Evolutionary conservation across 2,113 vertebrate species (phyloP).

Genomic region (Egretta garzetta): DNA sequence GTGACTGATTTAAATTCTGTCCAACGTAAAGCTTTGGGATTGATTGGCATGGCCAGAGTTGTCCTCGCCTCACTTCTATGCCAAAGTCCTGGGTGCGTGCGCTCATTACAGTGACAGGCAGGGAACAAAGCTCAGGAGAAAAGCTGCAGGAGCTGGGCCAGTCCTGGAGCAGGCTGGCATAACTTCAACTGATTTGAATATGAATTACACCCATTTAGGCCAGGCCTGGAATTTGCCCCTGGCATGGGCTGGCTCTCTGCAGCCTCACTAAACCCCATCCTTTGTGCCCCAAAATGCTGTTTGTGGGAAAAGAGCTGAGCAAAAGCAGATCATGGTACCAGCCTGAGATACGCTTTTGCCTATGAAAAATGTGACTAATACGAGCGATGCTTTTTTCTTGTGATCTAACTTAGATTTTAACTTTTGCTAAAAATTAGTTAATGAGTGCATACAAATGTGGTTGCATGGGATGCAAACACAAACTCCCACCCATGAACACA

Average conservation of each 20-base stretch:
- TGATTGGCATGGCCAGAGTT: accelerated
- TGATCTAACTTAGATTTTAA: not conserved
- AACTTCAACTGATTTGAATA: constrained; percentile 46
- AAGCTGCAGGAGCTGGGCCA: not conserved
- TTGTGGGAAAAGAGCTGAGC: not conserved
- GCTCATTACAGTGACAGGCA: not conserved
- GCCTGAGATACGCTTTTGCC: not conserved
- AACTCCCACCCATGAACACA: not conserved
- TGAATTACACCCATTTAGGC: constrained; percentile 1
- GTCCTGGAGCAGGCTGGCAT: not conserved
- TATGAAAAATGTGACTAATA: not conserved
- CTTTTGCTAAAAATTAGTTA: not conserved
- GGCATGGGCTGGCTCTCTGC: not conserved
- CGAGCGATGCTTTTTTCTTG: accelerated
- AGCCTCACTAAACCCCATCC: not conserved
- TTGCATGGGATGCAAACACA: not conserved
- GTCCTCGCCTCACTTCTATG: not conserved
- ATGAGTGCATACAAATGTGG: not conserved
- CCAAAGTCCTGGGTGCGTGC: not conserved
- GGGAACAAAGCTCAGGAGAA: constrained; percentile 3
- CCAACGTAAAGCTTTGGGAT: not conserved
- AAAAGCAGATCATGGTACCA: not conserved
- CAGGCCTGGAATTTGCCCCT: constrained; percentile 21
- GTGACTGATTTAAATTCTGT: not conserved
- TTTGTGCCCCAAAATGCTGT: not conserved